These are phyloP conservation scores for Thereva nobilitata DNA, from an alignment of 2,888 invertebrate genomes.

Conservation along the genomic window DNA sequence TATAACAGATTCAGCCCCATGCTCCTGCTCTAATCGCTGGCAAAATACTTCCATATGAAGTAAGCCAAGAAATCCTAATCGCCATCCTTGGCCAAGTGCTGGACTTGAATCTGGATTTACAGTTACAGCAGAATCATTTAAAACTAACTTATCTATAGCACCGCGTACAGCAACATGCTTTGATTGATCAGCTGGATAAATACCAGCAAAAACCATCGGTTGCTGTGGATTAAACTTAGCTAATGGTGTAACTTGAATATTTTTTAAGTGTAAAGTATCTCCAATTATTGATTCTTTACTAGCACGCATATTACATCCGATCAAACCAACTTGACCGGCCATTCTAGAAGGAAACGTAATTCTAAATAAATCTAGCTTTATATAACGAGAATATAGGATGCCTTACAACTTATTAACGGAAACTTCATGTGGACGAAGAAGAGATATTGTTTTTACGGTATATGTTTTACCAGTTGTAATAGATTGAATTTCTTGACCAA, in stretches of 20 bases:
- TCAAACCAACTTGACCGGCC: slow-evolving; percentile 93
- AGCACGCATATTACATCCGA: slow-evolving; percentile 79
- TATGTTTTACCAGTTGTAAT: slow-evolving; percentile 73
- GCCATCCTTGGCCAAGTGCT: slow-evolving; percentile 87
- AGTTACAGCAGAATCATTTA: slow-evolving; percentile 94
- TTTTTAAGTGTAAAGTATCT: slow-evolving; percentile 70
- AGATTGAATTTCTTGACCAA: slow-evolving; percentile 78
- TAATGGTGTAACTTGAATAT: slow-evolving; percentile 57
- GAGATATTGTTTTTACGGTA: slow-evolving; percentile 75
- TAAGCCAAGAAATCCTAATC: slow-evolving; percentile 83
- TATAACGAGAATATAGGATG: not conserved
- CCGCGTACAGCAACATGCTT: slow-evolving; percentile 73
- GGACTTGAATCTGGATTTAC: slow-evolving; percentile 80
- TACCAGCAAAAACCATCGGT: slow-evolving; percentile 84
- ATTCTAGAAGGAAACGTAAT: slow-evolving; percentile 54
- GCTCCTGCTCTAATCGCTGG: slow-evolving; percentile 83
- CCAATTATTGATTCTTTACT: slow-evolving; percentile 76
- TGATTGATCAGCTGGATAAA: slow-evolving; percentile 87
- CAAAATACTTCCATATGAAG: slow-evolving; percentile 88
- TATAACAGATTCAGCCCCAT: slow-evolving; percentile 77
- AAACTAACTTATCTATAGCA: slow-evolving; percentile 87
- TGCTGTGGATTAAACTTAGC: slow-evolving; percentile 69
- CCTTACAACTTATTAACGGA: slow-evolving; percentile 67
- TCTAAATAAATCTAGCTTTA: slow-evolving; percentile 28
- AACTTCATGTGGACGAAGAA: slow-evolving; percentile 78